Percentiles rank a stretch among this genome's conserved stretches.
Evolutionary conservation across 2,797 vertebrate species (phyloP).

Genomic region (Myoxocephalus aenaeus): DNA sequence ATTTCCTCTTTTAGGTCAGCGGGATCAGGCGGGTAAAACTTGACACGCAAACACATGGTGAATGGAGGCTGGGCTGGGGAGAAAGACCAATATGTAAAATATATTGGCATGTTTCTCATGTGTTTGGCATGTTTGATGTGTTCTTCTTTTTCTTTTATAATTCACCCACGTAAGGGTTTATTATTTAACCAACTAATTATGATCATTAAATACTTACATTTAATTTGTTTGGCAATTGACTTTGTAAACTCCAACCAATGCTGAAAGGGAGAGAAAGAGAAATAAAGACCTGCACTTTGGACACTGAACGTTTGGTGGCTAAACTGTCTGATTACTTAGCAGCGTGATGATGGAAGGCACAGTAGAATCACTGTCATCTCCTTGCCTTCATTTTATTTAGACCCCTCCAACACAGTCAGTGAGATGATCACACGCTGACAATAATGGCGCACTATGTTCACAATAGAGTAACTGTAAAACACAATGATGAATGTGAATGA

Average conservation of each 20-base stretch:
- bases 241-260: constrained; percentile 99
- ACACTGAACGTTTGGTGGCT: constrained; percentile 18
- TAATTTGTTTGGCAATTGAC: constrained; percentile 96
- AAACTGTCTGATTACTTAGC: constrained; percentile 55
- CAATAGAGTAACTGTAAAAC: neutral
- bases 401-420: constrained; percentile 44
- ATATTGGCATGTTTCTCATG: neutral
- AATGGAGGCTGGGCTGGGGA: constrained; percentile 94
- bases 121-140: neutral
- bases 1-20: constrained; percentile 97
- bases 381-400: constrained; percentile 50
- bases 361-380: constrained; percentile 42
- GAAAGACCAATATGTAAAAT: neutral
- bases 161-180: neutral
- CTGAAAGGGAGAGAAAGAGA: constrained; percentile 77
- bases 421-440: constrained; percentile 34
- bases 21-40: constrained; percentile 98
- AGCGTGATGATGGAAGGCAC: constrained; percentile 46
- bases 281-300: constrained; percentile 10
- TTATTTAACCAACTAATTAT: neutral
- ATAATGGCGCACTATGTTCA: neutral
- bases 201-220: constrained; percentile 89
- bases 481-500: neutral
- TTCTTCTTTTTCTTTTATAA: neutral
- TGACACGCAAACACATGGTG: constrained; percentile 98